A percentile compares a stretch with the other conserved stretches of the same genome.
These are phyloP conservation scores for Drosophila equinoxialis DNA, from an alignment of 1,140 invertebrate genomes.

Conservation along the genomic window DNA sequence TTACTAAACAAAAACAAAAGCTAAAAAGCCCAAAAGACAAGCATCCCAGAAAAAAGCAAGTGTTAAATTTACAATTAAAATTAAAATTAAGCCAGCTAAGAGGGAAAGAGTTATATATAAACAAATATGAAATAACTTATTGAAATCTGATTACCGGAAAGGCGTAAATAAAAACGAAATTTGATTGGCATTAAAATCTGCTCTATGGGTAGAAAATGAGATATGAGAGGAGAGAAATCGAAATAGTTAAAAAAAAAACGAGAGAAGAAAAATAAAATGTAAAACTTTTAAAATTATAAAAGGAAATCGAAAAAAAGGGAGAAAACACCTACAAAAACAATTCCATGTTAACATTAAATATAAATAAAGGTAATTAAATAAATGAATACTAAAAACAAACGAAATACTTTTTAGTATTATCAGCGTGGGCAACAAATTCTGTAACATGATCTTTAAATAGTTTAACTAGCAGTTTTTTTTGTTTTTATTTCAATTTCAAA, in stretches of 20 bases:
- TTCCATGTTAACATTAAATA: constrained; percentile 83
- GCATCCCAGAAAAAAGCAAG: constrained; percentile 53
- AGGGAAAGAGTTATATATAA: constrained; percentile 28
- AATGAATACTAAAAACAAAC: constrained; percentile 74
- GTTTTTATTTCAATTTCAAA: constrained; percentile 1
- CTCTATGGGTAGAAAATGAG: constrained; percentile 40
- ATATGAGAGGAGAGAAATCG: constrained; percentile 25
- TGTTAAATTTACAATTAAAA: constrained; percentile 79
- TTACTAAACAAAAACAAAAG: constrained; percentile 71
- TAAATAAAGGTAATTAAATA: constrained; percentile 80
- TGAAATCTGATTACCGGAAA: constrained; percentile 54
- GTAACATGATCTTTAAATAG: no score
- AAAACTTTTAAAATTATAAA: constrained; percentile 61
- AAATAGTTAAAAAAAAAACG: constrained; percentile 62
- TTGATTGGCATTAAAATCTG: constrained; percentile 54
- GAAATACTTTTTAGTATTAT: not conserved
- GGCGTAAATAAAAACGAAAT: constrained; percentile 26
- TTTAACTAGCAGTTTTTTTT: not conserved
- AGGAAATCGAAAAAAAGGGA: constrained; percentile 45
- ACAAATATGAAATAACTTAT: constrained; percentile 59
- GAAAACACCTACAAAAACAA: constrained; percentile 78
- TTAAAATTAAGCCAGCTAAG: constrained; percentile 63
- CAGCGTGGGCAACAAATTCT: no score
- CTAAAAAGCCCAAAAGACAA: constrained; percentile 45
- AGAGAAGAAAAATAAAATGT: constrained; percentile 45